Evolutionary conservation across 1,140 invertebrate species (phyloP).

Genomic region (Coptotermes formosanus): DNA sequence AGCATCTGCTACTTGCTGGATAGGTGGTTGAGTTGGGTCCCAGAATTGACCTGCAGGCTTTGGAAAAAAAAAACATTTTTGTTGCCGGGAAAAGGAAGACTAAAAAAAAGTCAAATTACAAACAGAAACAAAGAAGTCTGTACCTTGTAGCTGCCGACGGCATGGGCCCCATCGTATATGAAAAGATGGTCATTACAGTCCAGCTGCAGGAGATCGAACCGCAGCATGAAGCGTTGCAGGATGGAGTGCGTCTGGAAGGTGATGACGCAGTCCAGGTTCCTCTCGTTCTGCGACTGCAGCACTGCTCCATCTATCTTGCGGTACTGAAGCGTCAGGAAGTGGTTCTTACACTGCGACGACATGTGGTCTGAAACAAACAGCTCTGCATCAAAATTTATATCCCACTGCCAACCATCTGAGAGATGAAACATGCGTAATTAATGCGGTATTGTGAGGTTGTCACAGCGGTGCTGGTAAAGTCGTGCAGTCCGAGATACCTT

Average conservation of each 20-base stretch:
- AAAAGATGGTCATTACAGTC: slow-evolving; percentile 93
- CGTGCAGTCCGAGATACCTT: too few relatives aligned
- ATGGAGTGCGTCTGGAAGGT: slow-evolving; percentile 85
- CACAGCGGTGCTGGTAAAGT: too few relatives aligned
- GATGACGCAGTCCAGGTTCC: slow-evolving; percentile 85
- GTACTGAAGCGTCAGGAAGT: slow-evolving; percentile 82
- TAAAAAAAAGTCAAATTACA: too few relatives aligned
- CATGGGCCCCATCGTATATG: slow-evolving; percentile 89
- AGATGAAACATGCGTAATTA: too few relatives aligned
- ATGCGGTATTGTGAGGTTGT: too few relatives aligned
- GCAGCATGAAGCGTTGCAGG: slow-evolving; percentile 87
- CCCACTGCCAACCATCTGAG: too few relatives aligned
- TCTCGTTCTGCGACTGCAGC: slow-evolving; percentile 81
- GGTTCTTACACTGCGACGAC: slow-evolving; percentile 79
- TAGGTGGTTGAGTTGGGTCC: too few relatives aligned
- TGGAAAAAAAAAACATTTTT: too few relatives aligned
- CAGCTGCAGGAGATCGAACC: slow-evolving; percentile 77
- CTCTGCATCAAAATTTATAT: background rate
- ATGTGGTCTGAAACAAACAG: slow-evolving; percentile 74
- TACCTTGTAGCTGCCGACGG: slow-evolving; percentile 80
- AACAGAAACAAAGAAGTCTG: slow-evolving; percentile 29
- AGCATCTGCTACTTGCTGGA: too few relatives aligned
- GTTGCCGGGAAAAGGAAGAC: too few relatives aligned
- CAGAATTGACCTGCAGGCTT: too few relatives aligned
- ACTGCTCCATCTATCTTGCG: slow-evolving; percentile 88